Evolutionary conservation across 2,888 invertebrate species (phyloP).

Genomic region (Sepioteuthis lessoniana): DNA sequence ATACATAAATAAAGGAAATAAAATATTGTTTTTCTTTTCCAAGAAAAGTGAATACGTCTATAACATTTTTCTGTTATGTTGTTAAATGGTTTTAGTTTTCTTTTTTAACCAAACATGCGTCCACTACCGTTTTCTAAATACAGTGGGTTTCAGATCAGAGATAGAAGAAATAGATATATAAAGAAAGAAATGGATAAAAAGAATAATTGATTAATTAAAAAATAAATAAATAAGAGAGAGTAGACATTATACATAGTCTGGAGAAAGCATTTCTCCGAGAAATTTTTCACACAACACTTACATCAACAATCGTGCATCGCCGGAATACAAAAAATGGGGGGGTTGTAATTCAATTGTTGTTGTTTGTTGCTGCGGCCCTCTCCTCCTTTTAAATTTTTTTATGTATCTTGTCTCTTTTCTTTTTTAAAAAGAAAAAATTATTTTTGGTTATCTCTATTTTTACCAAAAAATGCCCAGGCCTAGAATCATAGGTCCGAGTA

Average conservation of each 20-base stretch:
- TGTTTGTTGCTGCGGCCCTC: constrained; percentile 2
- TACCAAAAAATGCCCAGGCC: no score
- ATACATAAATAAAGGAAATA: neutral
- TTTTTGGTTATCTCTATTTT: no score
- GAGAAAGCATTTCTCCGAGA: neutral
- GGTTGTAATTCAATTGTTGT: constrained; percentile 14
- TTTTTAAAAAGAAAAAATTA: no score
- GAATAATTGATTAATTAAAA: neutral
- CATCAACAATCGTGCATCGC: neutral
- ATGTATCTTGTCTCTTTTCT: neutral
- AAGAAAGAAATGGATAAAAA: neutral
- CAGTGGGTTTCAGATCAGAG: neutral
- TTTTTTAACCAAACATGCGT: neutral
- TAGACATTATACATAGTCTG: neutral
- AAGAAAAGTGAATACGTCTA: neutral
- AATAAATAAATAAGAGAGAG: neutral
- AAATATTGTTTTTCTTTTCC: neutral
- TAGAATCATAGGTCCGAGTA: no score
- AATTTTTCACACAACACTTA: neutral
- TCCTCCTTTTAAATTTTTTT: neutral
- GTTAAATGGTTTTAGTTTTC: neutral
- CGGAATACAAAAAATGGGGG: neutral
- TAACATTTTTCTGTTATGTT: neutral
- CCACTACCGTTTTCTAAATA: neutral
- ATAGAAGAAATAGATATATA: neutral